A percentile compares a stretch with the other conserved stretches of the same genome.
phyloP scores from a whole-genome alignment of 2,888 invertebrate genomes.

The Pegoplata infirma region DNA sequence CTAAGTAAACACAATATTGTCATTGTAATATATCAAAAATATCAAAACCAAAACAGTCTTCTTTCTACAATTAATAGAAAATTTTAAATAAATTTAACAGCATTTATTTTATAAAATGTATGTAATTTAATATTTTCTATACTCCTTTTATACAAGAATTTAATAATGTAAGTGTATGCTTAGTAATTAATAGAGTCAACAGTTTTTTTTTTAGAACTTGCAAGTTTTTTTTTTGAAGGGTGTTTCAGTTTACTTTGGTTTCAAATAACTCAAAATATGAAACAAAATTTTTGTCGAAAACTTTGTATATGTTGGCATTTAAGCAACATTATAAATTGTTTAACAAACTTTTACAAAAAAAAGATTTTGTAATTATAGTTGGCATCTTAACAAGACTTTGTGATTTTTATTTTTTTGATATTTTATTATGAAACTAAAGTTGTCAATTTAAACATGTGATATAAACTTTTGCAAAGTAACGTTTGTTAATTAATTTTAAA shows the following conservation, averaged over 20 bases:
- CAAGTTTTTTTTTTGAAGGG: background rate
- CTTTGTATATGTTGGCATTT: too few species aligned
- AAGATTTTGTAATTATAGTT: too few species aligned
- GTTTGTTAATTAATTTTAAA: too few species aligned
- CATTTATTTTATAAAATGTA: background rate
- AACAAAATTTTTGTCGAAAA: too few species aligned
- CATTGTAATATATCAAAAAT: background rate
- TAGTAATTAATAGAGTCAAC: constrained; percentile 12
- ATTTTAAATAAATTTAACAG: background rate
- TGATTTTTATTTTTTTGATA: too few species aligned
- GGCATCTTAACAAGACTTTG: too few species aligned
- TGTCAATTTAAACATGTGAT: too few species aligned
- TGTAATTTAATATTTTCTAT: background rate
- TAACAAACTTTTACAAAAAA: too few species aligned
- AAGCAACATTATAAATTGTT: too few species aligned
- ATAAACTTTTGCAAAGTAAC: too few species aligned
- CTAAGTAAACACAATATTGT: constrained; percentile 2
- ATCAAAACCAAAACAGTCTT: background rate
- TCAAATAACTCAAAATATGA: background rate
- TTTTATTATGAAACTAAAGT: too few species aligned
- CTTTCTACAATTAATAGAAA: background rate
- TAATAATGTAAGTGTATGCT: background rate
- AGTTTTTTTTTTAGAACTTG: constrained; percentile 1
- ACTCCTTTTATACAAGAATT: background rate
- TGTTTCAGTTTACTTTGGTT: background rate